Conservation (phyloP, 2,113 vertebrate species). For the Ascaphus truei region DNA sequence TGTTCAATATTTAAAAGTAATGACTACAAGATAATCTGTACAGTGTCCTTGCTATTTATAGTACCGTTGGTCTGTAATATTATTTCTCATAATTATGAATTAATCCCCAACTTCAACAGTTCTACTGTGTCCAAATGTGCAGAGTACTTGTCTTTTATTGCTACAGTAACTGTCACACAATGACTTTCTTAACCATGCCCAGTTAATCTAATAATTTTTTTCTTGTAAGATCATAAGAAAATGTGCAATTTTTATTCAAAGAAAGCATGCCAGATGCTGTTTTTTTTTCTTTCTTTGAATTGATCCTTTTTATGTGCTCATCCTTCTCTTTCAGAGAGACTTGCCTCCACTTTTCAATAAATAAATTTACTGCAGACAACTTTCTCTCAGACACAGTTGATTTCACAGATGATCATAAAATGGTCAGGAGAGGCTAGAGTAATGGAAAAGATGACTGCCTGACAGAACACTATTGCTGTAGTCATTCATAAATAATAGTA, state of each 20-base stretch:
- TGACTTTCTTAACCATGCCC: background rate
- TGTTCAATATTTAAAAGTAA: no score
- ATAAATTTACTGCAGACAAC: constrained; percentile 50
- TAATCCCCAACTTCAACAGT: no score
- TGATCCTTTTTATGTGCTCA: constrained; percentile 35
- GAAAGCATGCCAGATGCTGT: background rate
- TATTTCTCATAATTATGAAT: no score
- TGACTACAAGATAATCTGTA: no score
- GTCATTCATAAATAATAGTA: constrained; percentile 59
- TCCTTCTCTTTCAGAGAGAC: constrained; percentile 35
- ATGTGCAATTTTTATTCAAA: constrained; percentile 13
- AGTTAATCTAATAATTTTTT: constrained; percentile 18
- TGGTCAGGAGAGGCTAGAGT: constrained; percentile 46
- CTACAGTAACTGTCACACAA: background rate
- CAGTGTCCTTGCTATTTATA: no score
- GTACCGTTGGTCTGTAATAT: no score
- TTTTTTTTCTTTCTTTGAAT: background rate
- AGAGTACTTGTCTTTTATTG: background rate
- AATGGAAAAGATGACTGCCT: constrained; percentile 56
- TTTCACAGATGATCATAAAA: constrained; percentile 73
- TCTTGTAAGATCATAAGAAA: constrained; percentile 2
- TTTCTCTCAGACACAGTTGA: constrained; percentile 61
- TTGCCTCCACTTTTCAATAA: constrained; percentile 46
- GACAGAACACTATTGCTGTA: constrained; percentile 42
- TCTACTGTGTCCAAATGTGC: background rate